Evolutionary conservation across 2,888 invertebrate species (phyloP), one percentile per base, ranked within the genome.

Genomic region (Synanthedon vespiformis): DNA sequence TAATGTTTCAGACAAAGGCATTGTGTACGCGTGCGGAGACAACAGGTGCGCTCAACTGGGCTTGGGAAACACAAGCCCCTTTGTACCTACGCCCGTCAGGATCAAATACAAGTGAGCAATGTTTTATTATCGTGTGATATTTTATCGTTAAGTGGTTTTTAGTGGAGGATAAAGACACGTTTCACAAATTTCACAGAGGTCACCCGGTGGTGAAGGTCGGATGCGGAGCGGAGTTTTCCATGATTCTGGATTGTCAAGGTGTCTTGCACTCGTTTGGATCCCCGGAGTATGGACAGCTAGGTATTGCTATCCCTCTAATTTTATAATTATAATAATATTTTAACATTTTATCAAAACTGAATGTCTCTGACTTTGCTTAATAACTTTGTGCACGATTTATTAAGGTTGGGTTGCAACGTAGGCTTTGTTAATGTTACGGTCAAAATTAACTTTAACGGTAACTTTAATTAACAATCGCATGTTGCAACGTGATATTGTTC

Each of bases 41-140:
- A 98, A 97, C 81, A 95, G 94, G 74, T 92, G 94, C 64, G 97
- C 96, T 0, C 97, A 98, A 72, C 95, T 96, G 74, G 97, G 98
- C 10, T 89, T 96, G 50, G 96, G 96, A 4, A 93, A 88, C 64
- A 79, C 87, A 48, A 88, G 89, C 48, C 85, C 90, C 2, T 84
- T 87, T 50, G 61, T 90, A 3, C 60, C 78, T 1, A 81, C 85
- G 49, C 91, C 92, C 0, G 91, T 90, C 0, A 86, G 91, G 51
- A 89, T 94, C 40, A 91, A 92, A 62, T 92, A 94, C 71, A 83
- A 55, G 87, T 86, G 53, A 72, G 76, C 70, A 3, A 4, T 44
- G 2, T 16, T 16, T 16, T 16, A 16, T 16, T 16, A n/a, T n/a
- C n/a, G n/a, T n/a, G n/a, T n/a, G n/a, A n/a, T n/a, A n/a, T n/a